Evolutionary conservation across 2,113 vertebrate species (phyloP), one percentile per base, ranked within the genome.

Genomic region (Anarrhichthys ocellatus): DNA sequence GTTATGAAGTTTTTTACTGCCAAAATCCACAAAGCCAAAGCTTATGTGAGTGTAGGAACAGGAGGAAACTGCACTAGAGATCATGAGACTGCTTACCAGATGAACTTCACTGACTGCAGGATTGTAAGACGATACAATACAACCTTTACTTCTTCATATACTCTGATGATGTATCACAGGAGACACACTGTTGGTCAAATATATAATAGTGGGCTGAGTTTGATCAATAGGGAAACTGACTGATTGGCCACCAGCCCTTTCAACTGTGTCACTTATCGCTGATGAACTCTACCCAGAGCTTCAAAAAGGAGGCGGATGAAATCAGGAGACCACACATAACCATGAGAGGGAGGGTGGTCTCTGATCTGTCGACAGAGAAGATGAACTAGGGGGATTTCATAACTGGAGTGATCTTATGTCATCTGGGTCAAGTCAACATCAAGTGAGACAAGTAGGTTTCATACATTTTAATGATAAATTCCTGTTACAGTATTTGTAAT

Each of bases 301-400:
- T 80, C 59, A 81, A 81, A 87, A 34, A 54, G 24, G 66, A 66
- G 73, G 65, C 46, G 27, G 71, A 68, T 69, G 20, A 62, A 52
- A 29, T 44, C 15, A 42, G 64, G 15, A 56, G 85, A 88, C 83
- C 84, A 85, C 85, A 84, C 85, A 52, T 52, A 42, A 76, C 36
- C 17, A 20, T 7, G 73, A 72, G 54, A 29, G 67, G 67, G 70
- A 64, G 36, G 84, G 77, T 27, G 58, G 76, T 77, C 76, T 76
- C 58, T 82, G 80, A 82, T 88, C 73, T 80, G 73, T 80, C 40
- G 7, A 65, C 79, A 61, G 62, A 61, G 48, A 78, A 78, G 78
- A 83, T 70, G 85, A 83, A 79, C 59, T 4, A 70, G 83, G 81
- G 74, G 83, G 46, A 61, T 78, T 84, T 83, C 69, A 54, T 82